Percentiles rank a stretch among this genome's conserved stretches.
Evolutionary conservation across 2,888 invertebrate genomes (phyloP).

Genomic region (Pachydiplax longipennis): DNA sequence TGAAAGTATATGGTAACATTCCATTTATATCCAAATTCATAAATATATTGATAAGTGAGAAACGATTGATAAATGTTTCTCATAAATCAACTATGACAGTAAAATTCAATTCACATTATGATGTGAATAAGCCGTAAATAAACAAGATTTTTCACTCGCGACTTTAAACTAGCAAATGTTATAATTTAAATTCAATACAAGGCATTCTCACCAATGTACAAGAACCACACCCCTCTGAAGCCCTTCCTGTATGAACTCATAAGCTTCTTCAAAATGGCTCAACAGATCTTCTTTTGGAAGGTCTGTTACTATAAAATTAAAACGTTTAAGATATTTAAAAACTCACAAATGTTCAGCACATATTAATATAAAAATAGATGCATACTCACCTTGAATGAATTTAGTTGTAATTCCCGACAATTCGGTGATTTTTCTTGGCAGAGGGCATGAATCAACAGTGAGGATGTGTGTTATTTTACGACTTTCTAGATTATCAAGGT

Average conservation of each 20-base stretch:
- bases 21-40: not conserved
- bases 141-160: no score
- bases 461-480: conserved; percentile 78
- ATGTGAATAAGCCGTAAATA: no score
- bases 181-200: not conserved
- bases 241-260: conserved; percentile 77
- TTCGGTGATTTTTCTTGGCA: conserved; percentile 77
- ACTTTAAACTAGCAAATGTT: no score
- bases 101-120: no score
- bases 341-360: not conserved
- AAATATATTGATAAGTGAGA: no score
- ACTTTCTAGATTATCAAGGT: conserved; percentile 71
- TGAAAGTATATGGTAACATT: not conserved
- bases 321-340: not conserved
- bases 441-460: conserved; percentile 83
- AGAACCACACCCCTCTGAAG: conserved; percentile 74
- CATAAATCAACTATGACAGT: no score
- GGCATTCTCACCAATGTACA: conserved; percentile 79
- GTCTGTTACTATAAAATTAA: conserved; percentile 72
- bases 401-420: conserved; percentile 72
- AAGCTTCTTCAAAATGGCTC: conserved; percentile 78
- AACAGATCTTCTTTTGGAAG: conserved; percentile 85
- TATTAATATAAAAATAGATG: not conserved
- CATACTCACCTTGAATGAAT: conserved; percentile 74
- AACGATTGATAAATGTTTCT: no score